Base-by-base conservation (phyloP, 2,888 invertebrate genomes). In the Cheilosia scutellata region DNA sequence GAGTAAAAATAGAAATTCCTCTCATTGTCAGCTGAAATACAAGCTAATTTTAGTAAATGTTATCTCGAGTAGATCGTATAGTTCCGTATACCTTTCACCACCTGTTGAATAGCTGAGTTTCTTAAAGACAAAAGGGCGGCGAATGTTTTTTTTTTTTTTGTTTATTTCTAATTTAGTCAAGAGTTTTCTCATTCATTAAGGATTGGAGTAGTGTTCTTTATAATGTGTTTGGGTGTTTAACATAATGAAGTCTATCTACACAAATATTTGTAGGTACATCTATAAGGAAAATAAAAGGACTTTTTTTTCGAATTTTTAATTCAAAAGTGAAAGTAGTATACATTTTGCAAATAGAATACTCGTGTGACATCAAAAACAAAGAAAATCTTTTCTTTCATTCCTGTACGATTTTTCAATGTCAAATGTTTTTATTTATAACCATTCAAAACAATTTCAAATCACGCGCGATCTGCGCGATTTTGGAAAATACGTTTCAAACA, bases 41-140 rank as follows among this genome's bases (percentile, higher is more conserved):
- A 16, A 47, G 20, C 13, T 47, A 20, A 6, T 65, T 65, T 65
- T 27, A 37, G 33, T 37, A 9, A 37, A 37, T 9, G 9, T 37
- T 11, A 3, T 9, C 33, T 37, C 11, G 33, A 33, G 7, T 33
- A 9, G 11, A 25, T 13, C 13, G 27, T 2, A 13, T n/a, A 13
- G 6, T 25, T 44, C 16, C 44, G n/a, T 37, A 13, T 5, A 33
- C 4, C 7, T 16, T 4, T 42, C 29, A 65, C n/a, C 65, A 37
- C 51, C 51, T 47, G 62, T 47, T 44, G 42, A 25, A 13, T 60
- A n/a, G 7, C 29, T 29, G 29, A 31, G 44, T 16, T n/a, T 5
- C n/a, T 20, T n/a, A 3, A 76, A 76, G 51, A 76, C 76, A 31
- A 51, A 31, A 66, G 40, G 66, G 66, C 58, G 66, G 33, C 66